phyloP scores from a whole-genome alignment of 2,888 invertebrate genomes.

The Pammene fasciana region DNA sequence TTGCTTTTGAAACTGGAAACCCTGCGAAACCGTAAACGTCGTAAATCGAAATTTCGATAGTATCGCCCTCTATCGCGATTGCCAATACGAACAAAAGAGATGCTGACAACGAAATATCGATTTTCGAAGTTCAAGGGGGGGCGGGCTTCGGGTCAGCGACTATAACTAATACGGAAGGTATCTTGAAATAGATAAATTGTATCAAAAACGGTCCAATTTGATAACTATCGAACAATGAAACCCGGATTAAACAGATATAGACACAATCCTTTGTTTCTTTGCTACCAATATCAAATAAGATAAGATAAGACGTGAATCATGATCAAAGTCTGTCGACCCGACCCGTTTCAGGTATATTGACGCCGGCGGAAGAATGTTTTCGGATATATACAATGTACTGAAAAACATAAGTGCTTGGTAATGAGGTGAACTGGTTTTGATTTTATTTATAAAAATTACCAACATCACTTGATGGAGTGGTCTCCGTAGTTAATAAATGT shows the following conservation, averaged over 20 bases:
- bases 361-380: conserved; percentile 3
- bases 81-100: no score
- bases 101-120: no score
- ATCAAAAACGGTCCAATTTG: background rate
- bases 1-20: no score
- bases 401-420: conserved; percentile 14
- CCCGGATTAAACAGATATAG: conserved; percentile 21
- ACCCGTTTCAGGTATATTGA: conserved; percentile 22
- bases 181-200: no score
- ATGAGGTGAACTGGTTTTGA: conserved; percentile 6
- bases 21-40: no score
- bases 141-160: no score
- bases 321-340: conserved; percentile 18
- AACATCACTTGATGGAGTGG: no score
- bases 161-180: no score
- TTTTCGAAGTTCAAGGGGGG: no score
- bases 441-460: background rate
- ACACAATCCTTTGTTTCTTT: conserved; percentile 26
- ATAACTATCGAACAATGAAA: background rate
- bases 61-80: no score
- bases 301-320: conserved; percentile 34
- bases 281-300: conserved; percentile 19
- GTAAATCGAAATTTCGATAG: no score
- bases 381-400: conserved; percentile 6
- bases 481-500: no score